Evolutionary conservation across 2,113 vertebrate genomes (phyloP).

Genomic region (Boleophthalmus pectinirostris): DNA sequence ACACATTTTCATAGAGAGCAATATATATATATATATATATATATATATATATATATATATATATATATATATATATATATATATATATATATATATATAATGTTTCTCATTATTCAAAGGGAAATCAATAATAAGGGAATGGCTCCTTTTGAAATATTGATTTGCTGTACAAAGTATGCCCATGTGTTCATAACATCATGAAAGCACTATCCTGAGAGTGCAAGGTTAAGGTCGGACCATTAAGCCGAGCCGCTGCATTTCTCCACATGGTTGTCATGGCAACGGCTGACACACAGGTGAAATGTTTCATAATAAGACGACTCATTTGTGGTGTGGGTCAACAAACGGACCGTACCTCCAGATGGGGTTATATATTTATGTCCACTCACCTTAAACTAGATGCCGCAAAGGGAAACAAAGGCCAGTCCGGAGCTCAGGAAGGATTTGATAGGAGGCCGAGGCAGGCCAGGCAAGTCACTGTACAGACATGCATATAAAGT

Average conservation of each 20-base stretch:
- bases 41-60: too few species aligned
- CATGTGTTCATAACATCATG: slow-evolving; percentile 44
- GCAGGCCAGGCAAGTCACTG: slow-evolving; percentile 38
- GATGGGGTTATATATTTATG: slow-evolving; percentile 26
- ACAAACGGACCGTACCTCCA: slow-evolving; percentile 29
- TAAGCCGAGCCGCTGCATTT: slow-evolving; percentile 45
- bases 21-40: not conserved
- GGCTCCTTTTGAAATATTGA: slow-evolving; percentile 51
- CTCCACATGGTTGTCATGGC: slow-evolving; percentile 61
- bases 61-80: too few species aligned
- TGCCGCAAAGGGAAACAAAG: slow-evolving; percentile 25
- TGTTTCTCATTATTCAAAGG: not conserved
- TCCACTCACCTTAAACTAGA: slow-evolving; percentile 55
- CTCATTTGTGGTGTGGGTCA: slow-evolving; percentile 43
- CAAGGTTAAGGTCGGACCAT: slow-evolving; percentile 64
- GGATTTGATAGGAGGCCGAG: slow-evolving; percentile 46
- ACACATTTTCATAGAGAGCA: not conserved
- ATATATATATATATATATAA: too few species aligned
- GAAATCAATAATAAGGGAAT: slow-evolving; percentile 25
- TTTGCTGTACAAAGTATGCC: slow-evolving; percentile 45
- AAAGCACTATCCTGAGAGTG: slow-evolving; percentile 48
- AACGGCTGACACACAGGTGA: slow-evolving; percentile 62
- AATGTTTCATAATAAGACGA: slow-evolving; percentile 58
- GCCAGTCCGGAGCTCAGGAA: slow-evolving; percentile 28
- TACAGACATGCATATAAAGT: slow-evolving; percentile 30